Conservation (phyloP, 2,888 invertebrate genomes). For the Macrophya alboannulata region DNA sequence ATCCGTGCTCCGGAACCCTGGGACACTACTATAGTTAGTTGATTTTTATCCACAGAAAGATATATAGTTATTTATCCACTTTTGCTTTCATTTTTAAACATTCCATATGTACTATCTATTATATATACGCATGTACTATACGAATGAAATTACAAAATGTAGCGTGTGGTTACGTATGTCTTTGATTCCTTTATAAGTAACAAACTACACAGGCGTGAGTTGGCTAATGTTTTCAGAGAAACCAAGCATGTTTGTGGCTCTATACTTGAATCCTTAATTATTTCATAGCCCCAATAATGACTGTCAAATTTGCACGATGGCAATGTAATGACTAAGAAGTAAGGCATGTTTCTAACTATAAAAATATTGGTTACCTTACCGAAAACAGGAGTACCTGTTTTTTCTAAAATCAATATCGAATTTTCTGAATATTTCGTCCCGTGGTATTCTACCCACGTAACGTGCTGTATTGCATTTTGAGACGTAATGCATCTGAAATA, state of each 20-base stretch:
- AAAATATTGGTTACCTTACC: conserved; percentile 11
- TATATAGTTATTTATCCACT: too few relatives aligned
- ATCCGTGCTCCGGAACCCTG: too few relatives aligned
- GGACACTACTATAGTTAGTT: too few relatives aligned
- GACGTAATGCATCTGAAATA: background rate
- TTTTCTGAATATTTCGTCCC: conserved; percentile 1
- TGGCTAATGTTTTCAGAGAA: background rate
- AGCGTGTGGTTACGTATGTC: background rate
- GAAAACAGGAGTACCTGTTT: conserved; percentile 9
- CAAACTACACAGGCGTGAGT: conserved; percentile 28
- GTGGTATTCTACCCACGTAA: background rate
- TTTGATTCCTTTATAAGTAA: background rate
- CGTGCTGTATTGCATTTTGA: background rate
- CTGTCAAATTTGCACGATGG: conserved; percentile 14
- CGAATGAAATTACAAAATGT: background rate
- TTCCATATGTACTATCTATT: too few relatives aligned
- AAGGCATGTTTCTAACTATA: background rate
- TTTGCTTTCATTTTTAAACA: too few relatives aligned
- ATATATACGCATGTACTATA: too few relatives aligned
- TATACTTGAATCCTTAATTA: background rate
- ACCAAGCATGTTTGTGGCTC: background rate
- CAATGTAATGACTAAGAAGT: background rate
- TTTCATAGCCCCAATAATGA: conserved; percentile 31
- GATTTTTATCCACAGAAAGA: too few relatives aligned
- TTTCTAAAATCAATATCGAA: background rate